Base-by-base conservation (phyloP, 2,797 vertebrate genomes). In the Hypotaenidia philippensis region DNA sequence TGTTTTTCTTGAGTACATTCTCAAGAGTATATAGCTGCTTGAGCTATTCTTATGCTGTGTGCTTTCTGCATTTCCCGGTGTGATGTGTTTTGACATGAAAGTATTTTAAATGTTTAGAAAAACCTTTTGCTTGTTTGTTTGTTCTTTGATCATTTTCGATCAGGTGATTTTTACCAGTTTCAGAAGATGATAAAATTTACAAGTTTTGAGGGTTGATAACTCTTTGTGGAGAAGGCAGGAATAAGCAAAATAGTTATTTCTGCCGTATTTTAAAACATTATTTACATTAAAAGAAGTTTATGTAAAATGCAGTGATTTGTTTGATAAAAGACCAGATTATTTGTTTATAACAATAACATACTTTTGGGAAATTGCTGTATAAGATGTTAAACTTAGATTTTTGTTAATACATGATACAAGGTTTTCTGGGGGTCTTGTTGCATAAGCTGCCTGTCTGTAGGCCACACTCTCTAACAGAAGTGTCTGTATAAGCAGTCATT, bases 401-500 rank as follows among this genome's bases (percentile, higher is more conserved):
- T 83, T 86, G 36, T 69, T 83, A 77, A 68, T 60, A 15, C 40
- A 61, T 68, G 1, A 4, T 57, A 32, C 38, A 78, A 72, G 41
- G 1, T 56, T 85, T 93, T 93, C 89, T 91, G 90, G 29, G 61
- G 41, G 44, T 91, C 88, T 96, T 90, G 90, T 93, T 97, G 85
- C 83, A 90, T 94, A 87, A 96, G 59, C 94, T 94, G 93, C 78
- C 77, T 89, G 93, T 94, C 92, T 97, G 63, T 90, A 93, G 94
- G 94, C 95, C 90, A 93, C 85, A 41, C 63, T 93, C 83, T 94
- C 86, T 92, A 96, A 97, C 95, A 96, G 95, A 98, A 98, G 93
- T 97, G 97, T 98, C 97, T 96, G 80, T 96, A 98, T 95, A 98
- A 98, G 97, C 97, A 98, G 92, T 96, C 76, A 0, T 96, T 94